Conservation (phyloP, 2,113 vertebrate species). For the Oncorhynchus masou region DNA sequence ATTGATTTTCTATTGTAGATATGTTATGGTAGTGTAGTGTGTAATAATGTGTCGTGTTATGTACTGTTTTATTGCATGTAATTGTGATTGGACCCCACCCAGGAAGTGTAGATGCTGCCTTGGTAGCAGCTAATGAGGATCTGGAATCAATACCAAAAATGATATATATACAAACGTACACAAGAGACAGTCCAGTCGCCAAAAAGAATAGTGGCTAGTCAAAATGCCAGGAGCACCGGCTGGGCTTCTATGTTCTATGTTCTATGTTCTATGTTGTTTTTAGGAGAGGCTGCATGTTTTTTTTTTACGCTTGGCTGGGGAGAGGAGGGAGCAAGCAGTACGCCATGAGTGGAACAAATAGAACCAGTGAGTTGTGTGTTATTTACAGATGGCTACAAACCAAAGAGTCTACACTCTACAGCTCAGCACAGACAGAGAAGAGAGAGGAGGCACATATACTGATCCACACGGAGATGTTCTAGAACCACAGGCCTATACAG, state of each 20-base stretch:
- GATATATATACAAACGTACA: too few species aligned
- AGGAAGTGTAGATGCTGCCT: too few species aligned
- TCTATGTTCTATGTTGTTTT: too few species aligned
- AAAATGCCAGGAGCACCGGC: constrained; percentile 44
- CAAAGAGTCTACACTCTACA: background rate
- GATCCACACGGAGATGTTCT: constrained; percentile 9
- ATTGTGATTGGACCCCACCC: too few species aligned
- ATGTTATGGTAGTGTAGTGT: too few species aligned
- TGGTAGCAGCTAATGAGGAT: too few species aligned
- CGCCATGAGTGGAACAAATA: background rate
- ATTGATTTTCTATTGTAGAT: too few species aligned
- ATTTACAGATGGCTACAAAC: constrained; percentile 23
- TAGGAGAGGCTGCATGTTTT: constrained; percentile 33
- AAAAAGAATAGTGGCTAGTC: constrained; percentile 52
- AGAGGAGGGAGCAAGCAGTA: constrained; percentile 24
- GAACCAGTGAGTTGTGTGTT: constrained; percentile 25
- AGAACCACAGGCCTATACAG: too few species aligned
- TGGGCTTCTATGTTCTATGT: constrained; percentile 47
- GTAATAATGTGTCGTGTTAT: too few species aligned
- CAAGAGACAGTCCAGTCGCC: background rate
- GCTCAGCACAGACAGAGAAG: constrained; percentile 35
- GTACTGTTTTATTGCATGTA: too few species aligned
- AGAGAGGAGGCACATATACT: constrained; percentile 26
- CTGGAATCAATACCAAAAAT: too few species aligned
- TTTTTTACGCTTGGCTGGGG: constrained; percentile 11